phyloP scores from a whole-genome alignment of 2,888 invertebrate species.

The Zootermopsis nevadensis region DNA sequence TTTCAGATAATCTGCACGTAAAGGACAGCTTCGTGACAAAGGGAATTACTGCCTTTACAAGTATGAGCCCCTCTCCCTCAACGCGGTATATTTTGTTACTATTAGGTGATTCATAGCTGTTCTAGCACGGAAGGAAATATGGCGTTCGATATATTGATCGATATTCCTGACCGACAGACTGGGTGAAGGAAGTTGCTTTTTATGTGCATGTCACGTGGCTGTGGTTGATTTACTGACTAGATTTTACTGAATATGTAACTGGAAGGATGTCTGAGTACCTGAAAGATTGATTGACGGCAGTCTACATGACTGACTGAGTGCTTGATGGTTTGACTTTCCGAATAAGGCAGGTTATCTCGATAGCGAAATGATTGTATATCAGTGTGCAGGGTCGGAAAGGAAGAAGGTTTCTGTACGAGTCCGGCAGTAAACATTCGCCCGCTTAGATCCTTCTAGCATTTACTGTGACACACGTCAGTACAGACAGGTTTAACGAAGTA shows the following conservation, averaged over 20 bases:
- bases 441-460: too few relatives aligned
- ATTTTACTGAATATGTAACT: background rate
- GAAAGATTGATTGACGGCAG: background rate
- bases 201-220: background rate
- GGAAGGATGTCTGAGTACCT: background rate
- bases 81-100: background rate
- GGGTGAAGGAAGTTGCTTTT: background rate
- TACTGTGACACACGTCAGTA: too few relatives aligned
- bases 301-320: background rate
- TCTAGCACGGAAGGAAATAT: background rate
- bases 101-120: background rate
- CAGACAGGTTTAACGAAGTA: too few relatives aligned
- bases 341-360: too few relatives aligned
- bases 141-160: background rate
- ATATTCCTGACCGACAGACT: background rate
- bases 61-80: too few relatives aligned
- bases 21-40: constrained; percentile 1
- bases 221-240: background rate
- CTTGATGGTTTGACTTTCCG: background rate
- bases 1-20: background rate
- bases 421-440: too few relatives aligned
- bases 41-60: background rate
- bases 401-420: too few relatives aligned
- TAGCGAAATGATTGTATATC: too few relatives aligned
- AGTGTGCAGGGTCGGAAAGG: too few relatives aligned